A percentile compares a stretch with the other conserved stretches of the same genome.
Conservation (phyloP, 2,888 invertebrate genomes). For the Lordiphosa andalusiaca region DNA sequence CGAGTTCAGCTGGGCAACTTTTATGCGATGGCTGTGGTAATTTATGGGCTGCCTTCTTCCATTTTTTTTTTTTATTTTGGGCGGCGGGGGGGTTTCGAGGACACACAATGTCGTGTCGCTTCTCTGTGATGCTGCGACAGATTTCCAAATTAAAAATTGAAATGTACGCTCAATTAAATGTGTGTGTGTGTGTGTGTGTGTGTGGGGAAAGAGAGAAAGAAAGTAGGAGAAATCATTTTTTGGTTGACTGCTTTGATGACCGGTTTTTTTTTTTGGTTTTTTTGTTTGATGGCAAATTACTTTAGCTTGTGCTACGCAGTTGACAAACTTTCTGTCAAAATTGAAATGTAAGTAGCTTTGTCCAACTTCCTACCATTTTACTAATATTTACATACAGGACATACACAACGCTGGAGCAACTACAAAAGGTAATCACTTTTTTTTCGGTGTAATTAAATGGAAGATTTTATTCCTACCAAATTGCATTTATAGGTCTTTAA, state of each 20-base stretch:
- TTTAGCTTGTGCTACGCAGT: background rate
- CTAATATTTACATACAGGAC: no score
- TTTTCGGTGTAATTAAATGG: no score
- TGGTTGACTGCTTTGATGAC: constrained; percentile 19
- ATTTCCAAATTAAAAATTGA: constrained; percentile 60
- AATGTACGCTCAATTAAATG: constrained; percentile 52
- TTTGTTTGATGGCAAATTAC: background rate
- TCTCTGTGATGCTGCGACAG: constrained; percentile 41
- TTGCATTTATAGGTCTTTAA: no score
- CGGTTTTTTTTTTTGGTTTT: constrained; percentile 8
- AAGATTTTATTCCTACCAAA: no score
- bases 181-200: background rate
- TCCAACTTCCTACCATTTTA: no score
- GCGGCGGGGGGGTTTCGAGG: no score
- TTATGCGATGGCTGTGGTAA: constrained; percentile 22
- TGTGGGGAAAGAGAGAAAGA: constrained; percentile 1
- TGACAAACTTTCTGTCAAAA: background rate
- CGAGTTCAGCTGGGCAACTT: constrained; percentile 4
- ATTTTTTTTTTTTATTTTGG: no score
- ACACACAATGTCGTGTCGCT: constrained; percentile 5
- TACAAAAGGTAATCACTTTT: no score
- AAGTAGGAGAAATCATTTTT: constrained; percentile 4
- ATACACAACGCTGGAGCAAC: no score
- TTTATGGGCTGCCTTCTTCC: constrained; percentile 44
- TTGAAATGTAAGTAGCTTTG: no score